These are phyloP conservation scores for Monarcha castaneiventris DNA, from an alignment of 2,113 vertebrate species.

Conservation along the genomic window DNA sequence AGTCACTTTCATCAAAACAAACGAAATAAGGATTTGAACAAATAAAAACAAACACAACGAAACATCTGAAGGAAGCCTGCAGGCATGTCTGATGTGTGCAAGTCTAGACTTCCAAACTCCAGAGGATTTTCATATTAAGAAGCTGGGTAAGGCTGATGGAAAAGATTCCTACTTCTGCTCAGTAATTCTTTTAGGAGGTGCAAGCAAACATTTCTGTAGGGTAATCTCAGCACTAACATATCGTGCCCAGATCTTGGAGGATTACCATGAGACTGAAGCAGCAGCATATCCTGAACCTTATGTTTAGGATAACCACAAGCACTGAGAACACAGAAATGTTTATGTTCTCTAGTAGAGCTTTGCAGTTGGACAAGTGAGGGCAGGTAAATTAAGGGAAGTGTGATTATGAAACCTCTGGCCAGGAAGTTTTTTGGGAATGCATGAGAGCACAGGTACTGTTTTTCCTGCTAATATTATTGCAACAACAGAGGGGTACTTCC, in stretches of 20 bases:
- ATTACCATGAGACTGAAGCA: not conserved
- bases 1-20: not conserved
- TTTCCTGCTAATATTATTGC: not conserved
- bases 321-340: not conserved
- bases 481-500: not conserved
- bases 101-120: not conserved
- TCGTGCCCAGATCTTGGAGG: not conserved
- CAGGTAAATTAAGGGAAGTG: not conserved
- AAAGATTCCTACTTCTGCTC: not conserved
- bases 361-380: not conserved
- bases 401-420: not conserved
- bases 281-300: not conserved
- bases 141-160: not conserved
- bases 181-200: not conserved
- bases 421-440: not conserved
- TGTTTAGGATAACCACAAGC: not conserved
- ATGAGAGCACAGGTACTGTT: not conserved
- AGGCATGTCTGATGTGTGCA: not conserved
- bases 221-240: not conserved
- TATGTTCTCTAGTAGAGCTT: not conserved
- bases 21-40: not conserved
- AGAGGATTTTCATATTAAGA: not conserved
- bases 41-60: fast-evolving
- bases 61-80: not conserved
- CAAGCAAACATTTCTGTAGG: not conserved